A percentile compares a stretch with the other conserved stretches of the same genome.
phyloP scores from a whole-genome alignment of 2,797 vertebrate species.

The Loris lydekkerianus region DNA sequence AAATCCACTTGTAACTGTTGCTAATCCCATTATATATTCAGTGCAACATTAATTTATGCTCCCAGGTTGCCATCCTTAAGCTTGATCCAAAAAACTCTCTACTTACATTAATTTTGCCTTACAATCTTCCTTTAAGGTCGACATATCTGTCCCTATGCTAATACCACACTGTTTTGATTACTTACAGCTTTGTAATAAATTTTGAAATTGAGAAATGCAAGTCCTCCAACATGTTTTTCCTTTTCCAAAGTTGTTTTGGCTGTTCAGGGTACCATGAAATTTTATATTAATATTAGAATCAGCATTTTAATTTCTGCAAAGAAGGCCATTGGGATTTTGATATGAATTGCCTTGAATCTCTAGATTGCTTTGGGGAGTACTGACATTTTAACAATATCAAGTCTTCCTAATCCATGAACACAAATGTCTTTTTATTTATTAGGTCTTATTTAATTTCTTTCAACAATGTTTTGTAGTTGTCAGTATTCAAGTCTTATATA shows the following conservation, averaged over 20 bases:
- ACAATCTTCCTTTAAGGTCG: neutral
- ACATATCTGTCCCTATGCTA: neutral
- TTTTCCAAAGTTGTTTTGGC: neutral
- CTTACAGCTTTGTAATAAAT: conserved; percentile 43
- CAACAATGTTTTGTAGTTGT: conserved; percentile 17
- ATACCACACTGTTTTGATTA: neutral
- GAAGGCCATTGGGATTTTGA: conserved; percentile 11
- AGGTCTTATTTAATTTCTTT: conserved; percentile 49
- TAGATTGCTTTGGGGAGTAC: neutral
- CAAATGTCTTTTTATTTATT: conserved; percentile 60
- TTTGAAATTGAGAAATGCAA: neutral
- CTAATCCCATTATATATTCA: neutral
- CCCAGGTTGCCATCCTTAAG: neutral
- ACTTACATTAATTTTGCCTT: neutral
- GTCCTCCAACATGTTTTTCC: neutral
- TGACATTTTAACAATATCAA: conserved; percentile 38
- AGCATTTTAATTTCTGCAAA: conserved; percentile 27
- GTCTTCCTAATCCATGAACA: conserved; percentile 43
- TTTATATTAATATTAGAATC: conserved; percentile 45
- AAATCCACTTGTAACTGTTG: neutral
- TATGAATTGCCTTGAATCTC: neutral
- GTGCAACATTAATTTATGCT: neutral
- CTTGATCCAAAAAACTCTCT: neutral
- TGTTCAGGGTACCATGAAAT: neutral
- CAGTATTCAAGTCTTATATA: neutral